A percentile compares a stretch with the other conserved stretches of the same genome.
phyloP scores from a whole-genome alignment of 2,888 invertebrate genomes.

The Emmelina monodactyla region DNA sequence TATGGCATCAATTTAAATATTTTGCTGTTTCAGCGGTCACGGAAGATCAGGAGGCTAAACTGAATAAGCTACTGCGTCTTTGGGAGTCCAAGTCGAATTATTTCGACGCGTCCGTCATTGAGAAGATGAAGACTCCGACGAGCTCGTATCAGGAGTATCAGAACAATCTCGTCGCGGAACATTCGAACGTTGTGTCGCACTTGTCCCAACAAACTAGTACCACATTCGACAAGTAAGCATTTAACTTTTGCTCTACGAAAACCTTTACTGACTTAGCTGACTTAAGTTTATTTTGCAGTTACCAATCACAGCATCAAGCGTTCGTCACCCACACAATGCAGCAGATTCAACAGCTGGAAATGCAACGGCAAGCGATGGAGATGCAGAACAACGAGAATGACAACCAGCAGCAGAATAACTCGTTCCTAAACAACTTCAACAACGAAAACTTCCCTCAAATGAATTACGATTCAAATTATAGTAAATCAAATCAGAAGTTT shows the following conservation, averaged over 20 bases:
- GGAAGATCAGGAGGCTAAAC: constrained; percentile 88
- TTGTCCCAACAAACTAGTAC: constrained; percentile 82
- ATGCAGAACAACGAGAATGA: constrained; percentile 45
- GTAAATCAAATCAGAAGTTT: constrained; percentile 36
- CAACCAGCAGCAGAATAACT: constrained; percentile 30
- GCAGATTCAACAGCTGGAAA: constrained; percentile 85
- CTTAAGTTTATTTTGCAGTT: constrained; percentile 50
- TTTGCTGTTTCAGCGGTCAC: constrained; percentile 73
- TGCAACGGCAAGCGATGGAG: constrained; percentile 76
- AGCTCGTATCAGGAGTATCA: constrained; percentile 91
- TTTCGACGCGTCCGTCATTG: constrained; percentile 81
- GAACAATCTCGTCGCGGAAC: constrained; percentile 81
- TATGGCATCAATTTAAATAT: constrained; percentile 48
- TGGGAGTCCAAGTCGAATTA: constrained; percentile 98
- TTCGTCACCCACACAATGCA: constrained; percentile 91
- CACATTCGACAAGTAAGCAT: constrained; percentile 76
- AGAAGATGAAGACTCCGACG: constrained; percentile 86
- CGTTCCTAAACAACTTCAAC: constrained; percentile 37
- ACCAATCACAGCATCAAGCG: constrained; percentile 94
- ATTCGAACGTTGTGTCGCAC: constrained; percentile 79
- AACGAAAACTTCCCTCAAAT: constrained; percentile 39
- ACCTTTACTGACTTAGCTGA: constrained; percentile 2
- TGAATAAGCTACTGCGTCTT: constrained; percentile 90
- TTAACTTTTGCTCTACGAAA: constrained; percentile 10
- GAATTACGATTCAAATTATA: constrained; percentile 40